Percentiles rank a stretch among this genome's conserved stretches.
Evolutionary conservation across 2,797 vertebrate genomes (phyloP).

Genomic region (Xiphophorus birchmanni): DNA sequence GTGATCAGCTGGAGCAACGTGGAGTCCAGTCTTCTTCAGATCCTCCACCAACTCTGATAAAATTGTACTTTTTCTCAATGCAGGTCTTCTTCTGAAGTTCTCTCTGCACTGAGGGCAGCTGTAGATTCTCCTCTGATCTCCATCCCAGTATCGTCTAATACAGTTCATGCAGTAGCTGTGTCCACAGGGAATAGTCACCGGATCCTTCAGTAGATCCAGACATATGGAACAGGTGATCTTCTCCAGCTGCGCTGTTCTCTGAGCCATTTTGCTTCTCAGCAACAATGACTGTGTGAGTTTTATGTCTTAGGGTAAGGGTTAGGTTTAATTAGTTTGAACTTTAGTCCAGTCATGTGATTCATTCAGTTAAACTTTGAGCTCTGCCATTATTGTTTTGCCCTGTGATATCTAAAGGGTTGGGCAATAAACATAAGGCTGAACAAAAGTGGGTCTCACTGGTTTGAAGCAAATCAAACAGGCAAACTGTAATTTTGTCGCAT

Average conservation of each 20-base stretch:
- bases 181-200: conserved; percentile 1
- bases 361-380: background rate
- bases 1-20: background rate
- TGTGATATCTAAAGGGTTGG: background rate
- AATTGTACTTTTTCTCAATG: background rate
- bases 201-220: background rate
- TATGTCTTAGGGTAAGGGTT: background rate
- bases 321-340: background rate
- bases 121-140: background rate
- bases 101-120: background rate
- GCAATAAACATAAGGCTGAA: background rate
- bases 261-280: background rate
- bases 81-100: background rate
- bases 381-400: background rate
- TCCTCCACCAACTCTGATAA: background rate
- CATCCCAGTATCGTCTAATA: background rate
- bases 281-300: background rate
- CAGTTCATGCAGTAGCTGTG: background rate
- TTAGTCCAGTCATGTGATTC: background rate
- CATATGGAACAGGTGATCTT: background rate
- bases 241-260: background rate
- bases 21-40: background rate
- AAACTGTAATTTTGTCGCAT: too few species aligned
- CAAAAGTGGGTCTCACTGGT: background rate
- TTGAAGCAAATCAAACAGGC: too few species aligned